Conservation (phyloP, 2,113 vertebrate species). For the Miniopterus natalensis region DNA sequence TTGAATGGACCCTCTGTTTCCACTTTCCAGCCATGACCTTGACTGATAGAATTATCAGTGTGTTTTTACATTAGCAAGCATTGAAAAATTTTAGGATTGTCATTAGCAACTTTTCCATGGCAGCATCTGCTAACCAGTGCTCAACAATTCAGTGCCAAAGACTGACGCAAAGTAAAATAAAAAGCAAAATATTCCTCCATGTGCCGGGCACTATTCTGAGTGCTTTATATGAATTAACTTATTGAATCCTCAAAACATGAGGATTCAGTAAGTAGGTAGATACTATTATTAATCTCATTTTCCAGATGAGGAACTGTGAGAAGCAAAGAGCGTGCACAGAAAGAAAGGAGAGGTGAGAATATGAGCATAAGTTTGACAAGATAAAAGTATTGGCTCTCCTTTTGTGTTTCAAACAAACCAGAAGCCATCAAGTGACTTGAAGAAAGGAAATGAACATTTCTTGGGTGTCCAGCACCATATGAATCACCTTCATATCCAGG, state of each 20-base stretch:
- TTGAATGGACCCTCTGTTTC: neutral
- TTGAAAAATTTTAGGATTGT: neutral
- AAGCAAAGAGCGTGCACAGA: neutral
- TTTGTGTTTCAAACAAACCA: neutral
- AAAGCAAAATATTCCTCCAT: neutral
- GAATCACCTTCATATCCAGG: neutral
- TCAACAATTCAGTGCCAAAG: neutral
- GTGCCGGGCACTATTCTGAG: neutral
- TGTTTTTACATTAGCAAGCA: slow-evolving; percentile 6
- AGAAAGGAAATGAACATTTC: neutral
- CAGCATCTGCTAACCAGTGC: neutral
- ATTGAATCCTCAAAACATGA: neutral
- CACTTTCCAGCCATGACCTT: neutral
- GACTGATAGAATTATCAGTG: neutral
- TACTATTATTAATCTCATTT: neutral
- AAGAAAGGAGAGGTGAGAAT: neutral
- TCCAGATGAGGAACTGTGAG: neutral
- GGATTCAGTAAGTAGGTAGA: neutral
- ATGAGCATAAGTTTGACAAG: neutral
- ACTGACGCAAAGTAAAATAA: neutral
- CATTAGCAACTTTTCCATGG: slow-evolving; percentile 6
- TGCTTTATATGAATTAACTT: neutral
- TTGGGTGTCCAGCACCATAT: neutral
- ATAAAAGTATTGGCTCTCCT: neutral
- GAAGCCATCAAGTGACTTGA: neutral